phyloP scores from a whole-genome alignment of 2,888 invertebrate species.

The Drosophila borborema region DNA sequence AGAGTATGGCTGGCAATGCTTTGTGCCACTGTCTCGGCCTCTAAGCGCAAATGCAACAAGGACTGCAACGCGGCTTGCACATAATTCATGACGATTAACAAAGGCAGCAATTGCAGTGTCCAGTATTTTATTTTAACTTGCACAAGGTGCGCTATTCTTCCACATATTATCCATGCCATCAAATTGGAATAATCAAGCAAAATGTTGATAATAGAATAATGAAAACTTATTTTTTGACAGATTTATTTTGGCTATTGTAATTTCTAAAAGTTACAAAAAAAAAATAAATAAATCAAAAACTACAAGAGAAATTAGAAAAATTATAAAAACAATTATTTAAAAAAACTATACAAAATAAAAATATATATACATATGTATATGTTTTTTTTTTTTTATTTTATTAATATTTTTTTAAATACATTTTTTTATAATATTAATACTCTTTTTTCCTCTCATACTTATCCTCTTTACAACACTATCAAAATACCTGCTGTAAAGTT shows the following conservation, averaged over 20 bases:
- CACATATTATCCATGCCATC: background rate
- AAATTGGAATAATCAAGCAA: background rate
- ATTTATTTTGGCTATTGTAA: background rate
- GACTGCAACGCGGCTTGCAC: constrained; percentile 11
- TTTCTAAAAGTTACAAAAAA: too few species aligned
- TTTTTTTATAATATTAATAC: too few species aligned
- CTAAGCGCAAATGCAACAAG: background rate
- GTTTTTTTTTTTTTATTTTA: too few species aligned
- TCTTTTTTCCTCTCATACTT: background rate
- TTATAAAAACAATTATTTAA: too few species aligned
- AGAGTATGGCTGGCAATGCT: background rate
- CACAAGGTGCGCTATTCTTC: background rate
- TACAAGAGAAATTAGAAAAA: too few species aligned
- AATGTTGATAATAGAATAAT: background rate
- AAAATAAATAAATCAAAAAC: too few species aligned
- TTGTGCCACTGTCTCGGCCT: background rate
- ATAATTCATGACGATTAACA: constrained; percentile 12
- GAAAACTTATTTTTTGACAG: too few species aligned
- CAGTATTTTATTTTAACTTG: background rate
- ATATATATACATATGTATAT: too few species aligned
- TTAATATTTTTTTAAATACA: too few species aligned
- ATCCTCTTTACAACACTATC: background rate
- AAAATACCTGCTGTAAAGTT: background rate
- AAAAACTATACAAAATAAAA: background rate
- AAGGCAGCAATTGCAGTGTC: background rate